These are phyloP conservation scores for Benthosema pterotum DNA, from an alignment of 2,797 vertebrate genomes.

Conservation along the genomic window DNA sequence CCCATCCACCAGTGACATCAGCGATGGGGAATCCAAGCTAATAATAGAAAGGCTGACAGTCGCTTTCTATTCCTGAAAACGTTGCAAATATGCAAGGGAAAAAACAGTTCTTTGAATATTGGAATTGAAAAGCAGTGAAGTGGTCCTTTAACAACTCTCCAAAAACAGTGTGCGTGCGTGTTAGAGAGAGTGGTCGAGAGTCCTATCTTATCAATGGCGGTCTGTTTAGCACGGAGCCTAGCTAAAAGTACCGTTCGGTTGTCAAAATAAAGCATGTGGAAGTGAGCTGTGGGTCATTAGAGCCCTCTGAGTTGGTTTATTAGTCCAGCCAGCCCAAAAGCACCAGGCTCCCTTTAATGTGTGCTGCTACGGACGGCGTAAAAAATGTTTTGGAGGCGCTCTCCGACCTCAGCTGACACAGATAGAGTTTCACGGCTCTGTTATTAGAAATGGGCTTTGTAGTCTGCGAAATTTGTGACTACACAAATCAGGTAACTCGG, in stretches of 20 bases:
- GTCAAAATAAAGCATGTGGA: conserved; percentile 70
- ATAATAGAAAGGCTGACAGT: no score
- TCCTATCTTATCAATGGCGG: conserved; percentile 72
- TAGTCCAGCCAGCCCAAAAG: conserved; percentile 53
- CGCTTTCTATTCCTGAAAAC: no score
- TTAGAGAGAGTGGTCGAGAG: conserved; percentile 40
- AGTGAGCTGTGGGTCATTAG: conserved; percentile 58
- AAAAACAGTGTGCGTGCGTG: conserved; percentile 37
- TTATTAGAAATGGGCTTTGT: neutral
- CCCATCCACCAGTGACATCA: no score
- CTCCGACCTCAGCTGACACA: neutral
- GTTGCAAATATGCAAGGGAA: no score
- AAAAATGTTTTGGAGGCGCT: conserved; percentile 30
- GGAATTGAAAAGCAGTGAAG: no score
- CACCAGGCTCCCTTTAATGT: conserved; percentile 51
- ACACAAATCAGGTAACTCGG: neutral
- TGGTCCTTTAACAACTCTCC: conserved; percentile 46
- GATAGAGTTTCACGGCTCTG: neutral
- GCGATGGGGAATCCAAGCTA: no score
- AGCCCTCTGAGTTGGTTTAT: conserved; percentile 64
- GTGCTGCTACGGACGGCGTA: conserved; percentile 25
- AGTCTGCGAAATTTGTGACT: neutral
- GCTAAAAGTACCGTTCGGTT: conserved; percentile 72
- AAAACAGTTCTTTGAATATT: no score
- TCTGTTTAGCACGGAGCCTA: conserved; percentile 63